A percentile compares a stretch with the other conserved stretches of the same genome.
Evolutionary conservation across 2,797 vertebrate species (phyloP).

Genomic region (Pipistrellus pygmaeus): DNA sequence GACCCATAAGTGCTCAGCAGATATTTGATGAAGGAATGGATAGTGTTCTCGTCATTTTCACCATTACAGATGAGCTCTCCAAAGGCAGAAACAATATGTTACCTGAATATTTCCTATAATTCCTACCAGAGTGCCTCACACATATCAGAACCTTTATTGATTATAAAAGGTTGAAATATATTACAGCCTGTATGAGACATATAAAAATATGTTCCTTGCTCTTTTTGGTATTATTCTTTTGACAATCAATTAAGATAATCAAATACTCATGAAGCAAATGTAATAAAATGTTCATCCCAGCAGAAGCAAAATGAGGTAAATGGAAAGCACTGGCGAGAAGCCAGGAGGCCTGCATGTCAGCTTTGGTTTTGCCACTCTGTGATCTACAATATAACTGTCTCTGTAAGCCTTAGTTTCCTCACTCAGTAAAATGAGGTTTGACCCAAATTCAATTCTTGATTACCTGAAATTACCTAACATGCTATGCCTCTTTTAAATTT

Average conservation of each 20-base stretch:
- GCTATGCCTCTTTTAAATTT: background rate
- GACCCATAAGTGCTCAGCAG: background rate
- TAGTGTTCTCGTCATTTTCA: background rate
- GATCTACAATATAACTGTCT: conserved; percentile 2
- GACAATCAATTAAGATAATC: conserved; percentile 24
- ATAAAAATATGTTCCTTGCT: conserved; percentile 16
- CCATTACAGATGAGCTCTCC: background rate
- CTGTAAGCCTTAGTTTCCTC: conserved; percentile 9
- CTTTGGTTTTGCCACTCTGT: conserved; percentile 27
- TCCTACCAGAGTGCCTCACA: background rate
- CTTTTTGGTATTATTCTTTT: conserved; percentile 14
- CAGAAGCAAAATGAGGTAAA: conserved; percentile 35
- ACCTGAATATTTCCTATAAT: background rate
- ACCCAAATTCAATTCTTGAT: conserved; percentile 36
- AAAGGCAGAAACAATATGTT: background rate
- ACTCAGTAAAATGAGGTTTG: conserved; percentile 43
- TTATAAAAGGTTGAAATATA: background rate
- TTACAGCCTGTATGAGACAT: background rate
- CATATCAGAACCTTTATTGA: background rate
- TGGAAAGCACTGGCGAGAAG: background rate
- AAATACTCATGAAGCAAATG: conserved; percentile 7
- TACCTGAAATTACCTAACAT: conserved; percentile 13
- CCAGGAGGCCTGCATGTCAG: background rate
- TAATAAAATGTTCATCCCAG: background rate
- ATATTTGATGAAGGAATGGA: background rate